Percentiles rank a stretch among this genome's conserved stretches.
Conservation (phyloP, 1,140 invertebrate species). For the Drosophila serrata region DNA sequence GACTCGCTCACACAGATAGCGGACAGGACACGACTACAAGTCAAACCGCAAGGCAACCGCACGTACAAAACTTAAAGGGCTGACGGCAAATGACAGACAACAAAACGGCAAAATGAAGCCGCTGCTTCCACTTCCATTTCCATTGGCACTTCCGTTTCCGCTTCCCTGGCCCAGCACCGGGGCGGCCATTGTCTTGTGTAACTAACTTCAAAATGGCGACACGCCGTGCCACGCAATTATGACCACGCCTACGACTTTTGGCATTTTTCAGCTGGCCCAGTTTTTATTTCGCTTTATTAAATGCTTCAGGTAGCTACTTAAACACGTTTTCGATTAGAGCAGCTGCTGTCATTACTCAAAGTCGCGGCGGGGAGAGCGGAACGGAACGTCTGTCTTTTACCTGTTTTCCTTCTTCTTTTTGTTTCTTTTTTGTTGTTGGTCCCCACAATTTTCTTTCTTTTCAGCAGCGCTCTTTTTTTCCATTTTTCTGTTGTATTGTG, state of each 20-base stretch:
- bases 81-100: constrained; percentile 67
- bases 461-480: constrained; percentile 3
- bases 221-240: constrained; percentile 52
- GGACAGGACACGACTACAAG: constrained; percentile 35
- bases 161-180: neutral
- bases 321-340: constrained; percentile 84
- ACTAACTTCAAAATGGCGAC: constrained; percentile 54
- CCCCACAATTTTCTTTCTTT: constrained; percentile 28
- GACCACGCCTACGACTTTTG: constrained; percentile 42
- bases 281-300: constrained; percentile 72
- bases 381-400: constrained; percentile 32
- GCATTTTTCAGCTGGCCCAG: constrained; percentile 29
- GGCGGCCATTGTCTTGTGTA: constrained; percentile 51
- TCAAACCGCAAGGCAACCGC: constrained; percentile 76
- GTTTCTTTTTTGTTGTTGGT: neutral
- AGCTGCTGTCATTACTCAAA: constrained; percentile 70
- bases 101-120: constrained; percentile 60
- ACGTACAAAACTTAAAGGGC: constrained; percentile 73
- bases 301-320: constrained; percentile 79
- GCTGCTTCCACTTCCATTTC: constrained; percentile 28
- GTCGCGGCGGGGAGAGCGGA: constrained; percentile 11
- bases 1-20: constrained; percentile 28
- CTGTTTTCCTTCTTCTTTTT: constrained; percentile 19
- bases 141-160: constrained; percentile 10
- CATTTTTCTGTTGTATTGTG: constrained; percentile 31